These are phyloP conservation scores for Nesogale talazaci DNA, from an alignment of 2,113 vertebrate genomes.

Conservation along the genomic window DNA sequence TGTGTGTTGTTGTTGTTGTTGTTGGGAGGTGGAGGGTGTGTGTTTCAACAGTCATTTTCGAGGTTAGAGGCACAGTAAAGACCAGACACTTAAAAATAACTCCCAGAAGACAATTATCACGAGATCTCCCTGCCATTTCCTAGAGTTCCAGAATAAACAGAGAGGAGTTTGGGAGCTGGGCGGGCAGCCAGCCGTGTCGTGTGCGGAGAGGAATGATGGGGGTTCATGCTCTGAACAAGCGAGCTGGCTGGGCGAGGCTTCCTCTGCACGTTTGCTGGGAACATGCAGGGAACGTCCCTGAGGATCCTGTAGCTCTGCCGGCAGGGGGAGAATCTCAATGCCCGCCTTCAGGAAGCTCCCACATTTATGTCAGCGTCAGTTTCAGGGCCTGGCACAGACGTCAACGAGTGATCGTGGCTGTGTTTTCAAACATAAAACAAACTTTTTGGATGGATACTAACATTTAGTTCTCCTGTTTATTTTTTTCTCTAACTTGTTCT, in stretches of 20 bases:
- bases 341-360: background rate
- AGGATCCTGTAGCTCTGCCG: background rate
- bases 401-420: background rate
- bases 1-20: too few relatives aligned
- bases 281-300: background rate
- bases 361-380: background rate
- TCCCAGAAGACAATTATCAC: slow-evolving; percentile 30
- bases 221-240: background rate
- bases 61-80: slow-evolving; percentile 37
- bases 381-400: background rate
- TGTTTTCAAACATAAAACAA: background rate
- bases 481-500: background rate
- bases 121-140: slow-evolving; percentile 61
- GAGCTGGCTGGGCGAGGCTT: background rate
- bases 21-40: background rate
- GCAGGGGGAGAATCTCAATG: background rate
- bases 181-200: background rate
- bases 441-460: background rate
- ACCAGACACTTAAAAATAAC: slow-evolving; percentile 50
- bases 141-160: slow-evolving; percentile 57
- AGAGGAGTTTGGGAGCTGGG: slow-evolving; percentile 34
- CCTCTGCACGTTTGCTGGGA: background rate
- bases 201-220: slow-evolving; percentile 15
- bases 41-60: slow-evolving; percentile 36
- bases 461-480: background rate